Evolutionary conservation across 2,888 invertebrate species (phyloP), one percentile per base, ranked within the genome.

Genomic region (Ennomos quercinarius): DNA sequence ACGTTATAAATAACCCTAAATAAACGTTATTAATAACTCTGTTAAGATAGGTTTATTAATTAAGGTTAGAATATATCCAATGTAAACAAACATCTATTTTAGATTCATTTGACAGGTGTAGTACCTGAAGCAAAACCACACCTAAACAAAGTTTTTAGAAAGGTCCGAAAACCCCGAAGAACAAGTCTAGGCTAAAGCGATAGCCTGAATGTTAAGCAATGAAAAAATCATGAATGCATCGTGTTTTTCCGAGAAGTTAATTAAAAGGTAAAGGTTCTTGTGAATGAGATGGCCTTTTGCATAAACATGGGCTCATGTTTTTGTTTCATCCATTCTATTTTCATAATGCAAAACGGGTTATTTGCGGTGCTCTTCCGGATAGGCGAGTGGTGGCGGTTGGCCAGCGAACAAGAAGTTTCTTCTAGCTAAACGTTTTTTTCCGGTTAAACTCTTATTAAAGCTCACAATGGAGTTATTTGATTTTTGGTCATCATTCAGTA

Each of bases 291-390:
- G 63, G 69, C 71, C 70, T 74, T 81, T 80, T 72, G 62, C 76
- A 74, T 74, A 75, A 78, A 77, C 76, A 73, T 73, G 59, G 71
- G 68, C 66, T 63, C 63, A 63, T 78, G 75, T 82, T 82, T 83
- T 81, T 81, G 78, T 81, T 81, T 76, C 75, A 78, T 78, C 76
- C 71, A 70, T 75, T 80, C 78, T 84, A 81, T 87, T 87, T 87
- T 83, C 83, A 83, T 84, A 84, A 85, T 83, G 81, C 83, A 78
- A 83, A 84, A 83, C 78, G 77, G 81, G 81, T 78, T 88, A 84
- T 88, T 88, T 87, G 81, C 84, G 72, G 73, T 78, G 78, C 83
- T 81, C 84, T 85, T 83, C 78, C 79, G 74, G 70, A 57, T 65
- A 66, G 71, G 62, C 37, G 60, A 59, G 66, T 46, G 65, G 59